Base-by-base conservation (phyloP, 1,140 invertebrate species). In the Drosophila watanabei region DNA sequence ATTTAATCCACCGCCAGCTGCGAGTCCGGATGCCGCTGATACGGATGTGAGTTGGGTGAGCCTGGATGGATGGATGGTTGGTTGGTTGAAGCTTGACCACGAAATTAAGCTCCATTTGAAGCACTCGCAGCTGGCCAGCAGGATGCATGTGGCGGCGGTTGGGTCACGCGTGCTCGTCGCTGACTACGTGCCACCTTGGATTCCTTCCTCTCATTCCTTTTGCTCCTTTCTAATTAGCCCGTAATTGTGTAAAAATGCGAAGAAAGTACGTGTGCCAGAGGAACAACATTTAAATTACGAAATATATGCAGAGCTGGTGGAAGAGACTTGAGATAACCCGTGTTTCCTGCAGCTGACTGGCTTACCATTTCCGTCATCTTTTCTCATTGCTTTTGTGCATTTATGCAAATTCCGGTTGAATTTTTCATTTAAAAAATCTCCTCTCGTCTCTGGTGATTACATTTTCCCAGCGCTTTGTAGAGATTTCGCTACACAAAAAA, bases 331-430 rank as follows among this genome's bases (percentile, higher is more conserved):
- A 6, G 9, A 54, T 28, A 35, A 60, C 30, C 33, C 18, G 35
- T 33, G 33, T 51, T 60, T 43, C 49, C 54, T 39, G 18, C 49
- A 43, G 46, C 58, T 59, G 30, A 24, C 45, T 43, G 46, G 46
- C 63, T 64, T 35, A 5, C 48, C 52, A 63, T 51, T 49, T 45
- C 41, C 33, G n/a, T 45, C 45, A 41, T 28, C 39, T 65, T 43
- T 49, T 57, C 57, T 54, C 39, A 66, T 65, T 70, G 45, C 51
- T 71, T 63, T 52, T 62, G 35, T 75, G 61, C 65, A 79, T 78
- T 88, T 89, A 83, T 89, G 84, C 78, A 89, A 88, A 89, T 88
- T 64, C 35, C 52, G 48, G 33, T 52, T 68, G 46, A 84, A 80
- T 66, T 83, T 64, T 71, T 52, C 72, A 78, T 85, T 82, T 11